Evolutionary conservation across 2,797 vertebrate genomes (phyloP).

Genomic region (Adelosebastes latens): DNA sequence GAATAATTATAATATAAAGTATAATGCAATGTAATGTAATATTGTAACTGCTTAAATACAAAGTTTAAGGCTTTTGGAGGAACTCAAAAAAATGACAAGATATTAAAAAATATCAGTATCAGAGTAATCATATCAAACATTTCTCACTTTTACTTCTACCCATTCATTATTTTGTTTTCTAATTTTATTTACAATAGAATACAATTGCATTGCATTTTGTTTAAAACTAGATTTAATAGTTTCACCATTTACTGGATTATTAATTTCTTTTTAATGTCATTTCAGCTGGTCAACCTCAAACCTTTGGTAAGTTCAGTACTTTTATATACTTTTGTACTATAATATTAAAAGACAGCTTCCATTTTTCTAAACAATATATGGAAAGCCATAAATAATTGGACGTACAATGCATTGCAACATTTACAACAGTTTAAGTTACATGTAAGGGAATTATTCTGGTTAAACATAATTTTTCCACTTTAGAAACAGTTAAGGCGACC

Average conservation of each 20-base stretch:
- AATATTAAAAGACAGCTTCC: not conserved
- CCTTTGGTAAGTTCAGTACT: conserved; percentile 71
- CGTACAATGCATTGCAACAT: not conserved
- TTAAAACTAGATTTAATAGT: not conserved
- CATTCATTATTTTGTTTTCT: not conserved
- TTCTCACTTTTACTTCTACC: not conserved
- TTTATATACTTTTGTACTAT: not conserved
- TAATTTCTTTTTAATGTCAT: conserved; percentile 16
- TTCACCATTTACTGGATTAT: not conserved
- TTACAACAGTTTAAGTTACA: not conserved
- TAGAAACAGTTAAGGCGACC: too few species aligned
- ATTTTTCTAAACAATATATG: not conserved
- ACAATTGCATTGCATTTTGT: not conserved
- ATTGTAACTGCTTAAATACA: not conserved
- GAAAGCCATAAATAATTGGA: not conserved
- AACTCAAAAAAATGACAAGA: not conserved
- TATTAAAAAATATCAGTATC: not conserved
- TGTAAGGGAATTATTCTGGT: not conserved
- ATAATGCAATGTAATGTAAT: not conserved
- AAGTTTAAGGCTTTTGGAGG: too few species aligned
- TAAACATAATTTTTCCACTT: not conserved
- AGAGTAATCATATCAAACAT: not conserved
- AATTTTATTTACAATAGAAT: not conserved
- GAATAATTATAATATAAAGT: not conserved
- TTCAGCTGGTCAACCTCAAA: conserved; percentile 60